Evolutionary conservation across 1,140 invertebrate genomes (phyloP).

Genomic region (Caenorhabditis remanei): DNA sequence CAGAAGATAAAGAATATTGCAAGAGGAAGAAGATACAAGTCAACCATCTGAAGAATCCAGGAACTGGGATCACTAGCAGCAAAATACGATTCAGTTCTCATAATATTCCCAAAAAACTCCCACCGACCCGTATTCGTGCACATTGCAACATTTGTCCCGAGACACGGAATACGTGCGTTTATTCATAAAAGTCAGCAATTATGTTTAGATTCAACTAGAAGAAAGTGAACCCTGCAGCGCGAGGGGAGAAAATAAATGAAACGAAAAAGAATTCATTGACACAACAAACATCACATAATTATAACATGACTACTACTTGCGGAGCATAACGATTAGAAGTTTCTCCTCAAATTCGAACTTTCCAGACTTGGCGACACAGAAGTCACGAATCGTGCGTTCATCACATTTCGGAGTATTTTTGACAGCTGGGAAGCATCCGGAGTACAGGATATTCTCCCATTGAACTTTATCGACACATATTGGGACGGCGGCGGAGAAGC

Average conservation of each 20-base stretch:
- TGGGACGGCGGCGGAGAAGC: constrained; percentile 64
- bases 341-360: constrained; percentile 64
- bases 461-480: constrained; percentile 57
- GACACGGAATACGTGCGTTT: constrained; percentile 28
- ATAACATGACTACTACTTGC: constrained; percentile 1
- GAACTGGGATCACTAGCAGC: background rate
- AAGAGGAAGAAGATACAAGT: constrained; percentile 42
- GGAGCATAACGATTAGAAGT: constrained; percentile 57
- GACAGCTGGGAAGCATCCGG: constrained; percentile 59
- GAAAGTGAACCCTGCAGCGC: background rate
- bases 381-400: constrained; percentile 58
- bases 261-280: background rate
- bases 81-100: background rate
- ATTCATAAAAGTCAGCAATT: constrained; percentile 24
- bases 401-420: constrained; percentile 52
- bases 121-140: background rate
- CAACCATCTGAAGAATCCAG: constrained; percentile 1
- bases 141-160: constrained; percentile 13
- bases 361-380: constrained; percentile 35
- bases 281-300: background rate
- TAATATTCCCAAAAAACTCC: no score
- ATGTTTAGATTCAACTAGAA: background rate
- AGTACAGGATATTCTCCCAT: constrained; percentile 29
- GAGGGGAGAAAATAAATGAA: background rate
- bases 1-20: constrained; percentile 56